phyloP scores from a whole-genome alignment of 2,113 vertebrate species.

The Passer montanus region DNA sequence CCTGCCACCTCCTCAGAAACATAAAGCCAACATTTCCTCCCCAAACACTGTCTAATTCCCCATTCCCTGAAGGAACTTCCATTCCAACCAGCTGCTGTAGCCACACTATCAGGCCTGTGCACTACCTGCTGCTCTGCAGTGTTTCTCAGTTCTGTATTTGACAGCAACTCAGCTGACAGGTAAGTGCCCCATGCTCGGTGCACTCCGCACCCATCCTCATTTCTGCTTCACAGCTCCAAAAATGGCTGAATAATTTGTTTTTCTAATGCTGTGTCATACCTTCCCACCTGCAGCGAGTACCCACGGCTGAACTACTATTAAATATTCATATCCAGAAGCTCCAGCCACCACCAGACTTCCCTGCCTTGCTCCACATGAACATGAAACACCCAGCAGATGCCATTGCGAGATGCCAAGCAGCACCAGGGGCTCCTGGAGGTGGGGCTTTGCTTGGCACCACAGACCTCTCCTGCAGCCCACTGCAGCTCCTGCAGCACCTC shows the following conservation, averaged over 20 bases:
- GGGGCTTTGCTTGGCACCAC: background rate
- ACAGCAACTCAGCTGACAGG: background rate
- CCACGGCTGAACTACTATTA: conserved; percentile 19
- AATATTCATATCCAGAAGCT: background rate
- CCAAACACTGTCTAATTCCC: background rate
- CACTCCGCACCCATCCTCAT: background rate
- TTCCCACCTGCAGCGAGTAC: conserved; percentile 33
- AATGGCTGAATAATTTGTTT: conserved; percentile 51
- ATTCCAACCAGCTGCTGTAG: background rate
- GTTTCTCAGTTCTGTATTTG: background rate
- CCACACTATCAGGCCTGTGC: background rate
- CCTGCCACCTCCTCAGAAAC: background rate
- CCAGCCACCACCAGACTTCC: background rate
- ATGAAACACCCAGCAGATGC: accelerated
- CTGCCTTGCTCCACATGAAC: background rate
- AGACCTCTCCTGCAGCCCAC: accelerated
- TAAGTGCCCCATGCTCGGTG: background rate
- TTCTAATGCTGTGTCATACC: conserved; percentile 42
- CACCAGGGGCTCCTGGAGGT: background rate
- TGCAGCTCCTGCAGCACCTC: no score
- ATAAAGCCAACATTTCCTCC: background rate
- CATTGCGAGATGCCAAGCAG: accelerated
- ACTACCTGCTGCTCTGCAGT: background rate
- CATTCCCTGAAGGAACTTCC: background rate
- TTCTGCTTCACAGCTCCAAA: background rate